These are phyloP conservation scores for Euthynnus affinis DNA, from an alignment of 2,797 vertebrate genomes.

Conservation along the genomic window DNA sequence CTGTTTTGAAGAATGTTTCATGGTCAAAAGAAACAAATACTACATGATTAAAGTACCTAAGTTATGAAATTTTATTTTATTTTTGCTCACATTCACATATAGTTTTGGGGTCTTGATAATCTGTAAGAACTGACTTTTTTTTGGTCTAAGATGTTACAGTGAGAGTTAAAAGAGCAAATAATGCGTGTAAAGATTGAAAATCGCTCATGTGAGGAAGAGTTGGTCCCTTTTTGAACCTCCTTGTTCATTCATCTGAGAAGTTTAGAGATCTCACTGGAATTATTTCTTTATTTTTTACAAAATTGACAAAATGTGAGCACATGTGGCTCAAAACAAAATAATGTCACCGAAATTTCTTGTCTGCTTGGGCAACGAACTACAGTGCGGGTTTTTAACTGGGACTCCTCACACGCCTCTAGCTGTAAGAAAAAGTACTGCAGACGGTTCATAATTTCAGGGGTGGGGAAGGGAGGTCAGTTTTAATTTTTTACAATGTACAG, in stretches of 20 bases:
- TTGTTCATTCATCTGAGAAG: conserved; percentile 7
- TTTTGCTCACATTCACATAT: neutral
- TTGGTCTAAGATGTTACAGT: neutral
- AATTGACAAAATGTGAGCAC: neutral
- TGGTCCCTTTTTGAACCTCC: conserved; percentile 4
- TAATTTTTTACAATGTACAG: neutral
- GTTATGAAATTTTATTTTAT: neutral
- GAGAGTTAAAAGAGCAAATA: neutral
- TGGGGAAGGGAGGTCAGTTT: neutral
- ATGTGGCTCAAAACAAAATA: too few relatives aligned
- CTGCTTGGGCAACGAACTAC: neutral
- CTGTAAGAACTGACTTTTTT: neutral
- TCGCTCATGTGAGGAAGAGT: conserved; percentile 13
- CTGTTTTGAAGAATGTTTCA: neutral
- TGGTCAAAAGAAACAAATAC: neutral
- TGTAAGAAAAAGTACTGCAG: conserved; percentile 39
- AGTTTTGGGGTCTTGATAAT: neutral
- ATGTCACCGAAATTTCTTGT: neutral
- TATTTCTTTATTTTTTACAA: neutral
- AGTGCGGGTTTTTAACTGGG: too few relatives aligned
- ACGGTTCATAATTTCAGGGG: neutral
- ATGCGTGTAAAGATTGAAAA: neutral
- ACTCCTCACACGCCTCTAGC: conserved; percentile 39
- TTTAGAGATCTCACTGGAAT: neutral
- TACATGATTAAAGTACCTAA: neutral